Base-by-base conservation (phyloP, 2,888 invertebrate species). In the Andrena trimmerana region DNA sequence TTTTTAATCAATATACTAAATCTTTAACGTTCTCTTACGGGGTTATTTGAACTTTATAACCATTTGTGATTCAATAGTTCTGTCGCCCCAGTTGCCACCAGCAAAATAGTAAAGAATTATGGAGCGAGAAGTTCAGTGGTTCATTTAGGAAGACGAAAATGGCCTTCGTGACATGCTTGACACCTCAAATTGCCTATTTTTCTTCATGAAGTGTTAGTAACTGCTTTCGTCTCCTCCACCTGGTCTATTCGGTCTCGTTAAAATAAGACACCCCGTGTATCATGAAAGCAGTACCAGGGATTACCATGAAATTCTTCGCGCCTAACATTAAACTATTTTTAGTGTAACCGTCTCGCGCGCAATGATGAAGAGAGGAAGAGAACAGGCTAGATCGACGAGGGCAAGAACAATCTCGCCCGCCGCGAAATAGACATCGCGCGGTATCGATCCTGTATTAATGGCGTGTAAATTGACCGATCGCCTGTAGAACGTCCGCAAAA, bases 381-480 rank as follows among this genome's bases (percentile, higher is more conserved):
- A 33, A 33, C 42, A 42, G 36, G 42, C 27, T 13, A 29, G 42
- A 59, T 59, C 33, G 42, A 69, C 70, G 31, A 29, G 60, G 27
- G 7, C 24, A 57, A 2, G 68, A 69, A 52, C 57, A 24, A 31
- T 29, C 27, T 36, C 36, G 48, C 8, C n/a, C 10, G 66, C 4
- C 27, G 77, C 48, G 54, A 74, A 77, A 67, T 65, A 33, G 50
- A 65, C 68, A 69, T 20, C 60, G 59, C 29, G 54, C 59, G 69
- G 79, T 76, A 66, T 62, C 59, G 78, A 65, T 62, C 60, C 48
- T 29, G 57, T 33, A 66, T 62, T 78, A 87, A 85, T 80, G 85
- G 75, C 73, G 65, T 70, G 84, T 69, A 86, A 86, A 86, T 86
- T 82, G 84, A 86, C 60, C 75, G 73, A 20, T 60, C 70, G 67